These are phyloP conservation scores for Capricornis sumatraensis DNA, from an alignment of 2,113 vertebrate species.

Conservation along the genomic window DNA sequence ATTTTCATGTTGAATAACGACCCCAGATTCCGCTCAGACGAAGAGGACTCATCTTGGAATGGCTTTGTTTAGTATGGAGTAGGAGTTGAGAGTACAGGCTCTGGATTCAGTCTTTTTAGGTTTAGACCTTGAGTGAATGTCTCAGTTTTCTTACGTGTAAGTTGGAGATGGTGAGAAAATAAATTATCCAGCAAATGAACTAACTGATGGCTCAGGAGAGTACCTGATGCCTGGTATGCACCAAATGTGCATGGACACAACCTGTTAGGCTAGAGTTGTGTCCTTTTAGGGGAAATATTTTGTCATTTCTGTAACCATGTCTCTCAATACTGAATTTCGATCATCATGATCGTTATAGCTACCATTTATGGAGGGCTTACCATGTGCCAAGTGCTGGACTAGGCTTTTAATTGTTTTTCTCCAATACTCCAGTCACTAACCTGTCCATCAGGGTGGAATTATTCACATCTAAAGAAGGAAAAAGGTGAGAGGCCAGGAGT, in stretches of 20 bases:
- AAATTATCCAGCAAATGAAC: background rate
- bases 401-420: background rate
- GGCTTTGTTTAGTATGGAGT: background rate
- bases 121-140: background rate
- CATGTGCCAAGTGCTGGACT: background rate
- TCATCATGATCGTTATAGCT: background rate
- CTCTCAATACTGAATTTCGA: background rate
- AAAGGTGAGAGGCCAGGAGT: background rate
- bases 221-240: background rate
- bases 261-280: background rate
- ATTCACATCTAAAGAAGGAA: background rate
- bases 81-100: background rate
- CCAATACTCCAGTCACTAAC: background rate
- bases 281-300: background rate
- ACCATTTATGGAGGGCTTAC: background rate
- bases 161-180: background rate
- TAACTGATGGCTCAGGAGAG: background rate
- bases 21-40: background rate
- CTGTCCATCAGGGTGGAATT: background rate
- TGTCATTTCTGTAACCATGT: background rate
- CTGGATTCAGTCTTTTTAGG: background rate
- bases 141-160: background rate
- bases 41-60: background rate
- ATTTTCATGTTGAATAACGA: background rate
- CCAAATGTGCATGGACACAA: background rate